Base-by-base conservation (phyloP, 2,888 invertebrate genomes). In the Exocentrus adspersus region DNA sequence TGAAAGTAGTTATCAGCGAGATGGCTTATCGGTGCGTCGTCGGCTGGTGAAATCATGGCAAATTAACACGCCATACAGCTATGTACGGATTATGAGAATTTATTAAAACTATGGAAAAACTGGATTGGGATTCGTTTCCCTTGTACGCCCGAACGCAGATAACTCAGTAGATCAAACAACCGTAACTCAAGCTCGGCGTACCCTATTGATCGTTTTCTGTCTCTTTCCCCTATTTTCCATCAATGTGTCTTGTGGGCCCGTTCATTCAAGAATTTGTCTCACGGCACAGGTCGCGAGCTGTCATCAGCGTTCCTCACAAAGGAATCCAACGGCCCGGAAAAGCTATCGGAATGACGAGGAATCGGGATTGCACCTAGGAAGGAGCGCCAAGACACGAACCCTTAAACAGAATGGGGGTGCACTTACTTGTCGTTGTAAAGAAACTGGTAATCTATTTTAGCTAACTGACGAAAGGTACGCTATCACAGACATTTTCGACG, bases 121-220 rank as follows among this genome's bases (percentile, higher is more conserved):
- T n/a, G n/a, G n/a, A n/a, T n/a, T n/a, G n/a, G n/a, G n/a, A n/a
- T n/a, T n/a, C n/a, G 32, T 17, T 12, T 12, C 32, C 12, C 17
- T 20, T 3, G 42, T 42, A 42, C 42, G 9, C 14, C 21, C 43
- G 10, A 43, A 14, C 24, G 17, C 28, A 54, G 43, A 42, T 42
- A 60, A 42, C n/a, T 16, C 46, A 17, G 42, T 42, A 51, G 50
- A 54, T 67, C 54, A 59, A 43, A 51, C 43, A 51, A 63, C 60
- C 56, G 67, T 70, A 72, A 67, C 72, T 69, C 65, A 65, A 37
- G 71, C 64, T 64, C 75, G 77, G 77, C 75, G 74, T 75, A 75
- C 72, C 76, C 76, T 78, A 78, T 79, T 77, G 78, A 78, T 78
- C 77, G 75, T 70, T 75, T 74, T 76, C 78, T 74, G 72, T 75